phyloP scores from a whole-genome alignment of 2,113 vertebrate genomes.

The Caranx ignobilis region DNA sequence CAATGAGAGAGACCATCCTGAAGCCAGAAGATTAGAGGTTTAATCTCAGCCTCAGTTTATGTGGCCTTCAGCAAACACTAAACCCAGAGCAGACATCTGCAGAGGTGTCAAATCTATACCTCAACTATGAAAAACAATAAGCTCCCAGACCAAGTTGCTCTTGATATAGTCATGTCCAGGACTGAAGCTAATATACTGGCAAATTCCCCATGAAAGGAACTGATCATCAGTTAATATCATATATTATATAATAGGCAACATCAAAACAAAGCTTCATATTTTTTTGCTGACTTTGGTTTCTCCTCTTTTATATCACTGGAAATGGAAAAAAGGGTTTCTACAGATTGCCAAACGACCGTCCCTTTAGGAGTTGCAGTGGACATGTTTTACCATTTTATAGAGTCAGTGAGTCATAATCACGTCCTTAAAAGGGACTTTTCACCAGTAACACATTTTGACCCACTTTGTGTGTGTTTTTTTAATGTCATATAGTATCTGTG shows the following conservation, averaged over 20 bases:
- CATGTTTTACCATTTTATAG: not conserved
- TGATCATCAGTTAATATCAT: no score
- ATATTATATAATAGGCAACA: no score
- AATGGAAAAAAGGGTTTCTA: no score
- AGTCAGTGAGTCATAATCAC: not conserved
- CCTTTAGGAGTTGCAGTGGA: no score
- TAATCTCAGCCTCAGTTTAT: conserved; percentile 11
- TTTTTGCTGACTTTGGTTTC: not conserved
- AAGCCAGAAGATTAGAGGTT: conserved; percentile 37
- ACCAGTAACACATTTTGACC: not conserved
- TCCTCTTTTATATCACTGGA: no score
- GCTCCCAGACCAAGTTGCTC: not conserved
- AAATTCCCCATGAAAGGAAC: not conserved
- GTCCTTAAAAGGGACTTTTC: not conserved
- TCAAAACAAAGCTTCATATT: no score
- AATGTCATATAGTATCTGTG: not conserved
- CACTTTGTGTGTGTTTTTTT: not conserved
- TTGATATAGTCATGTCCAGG: not conserved
- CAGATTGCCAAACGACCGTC: no score
- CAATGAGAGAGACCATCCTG: conserved; percentile 11
- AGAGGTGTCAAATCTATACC: not conserved
- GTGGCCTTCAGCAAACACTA: conserved; percentile 19
- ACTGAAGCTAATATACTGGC: no score
- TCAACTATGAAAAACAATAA: not conserved
- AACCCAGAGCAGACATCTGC: not conserved